phyloP scores from a whole-genome alignment of 2,113 vertebrate species.

The Neolamprologus devosi region DNA sequence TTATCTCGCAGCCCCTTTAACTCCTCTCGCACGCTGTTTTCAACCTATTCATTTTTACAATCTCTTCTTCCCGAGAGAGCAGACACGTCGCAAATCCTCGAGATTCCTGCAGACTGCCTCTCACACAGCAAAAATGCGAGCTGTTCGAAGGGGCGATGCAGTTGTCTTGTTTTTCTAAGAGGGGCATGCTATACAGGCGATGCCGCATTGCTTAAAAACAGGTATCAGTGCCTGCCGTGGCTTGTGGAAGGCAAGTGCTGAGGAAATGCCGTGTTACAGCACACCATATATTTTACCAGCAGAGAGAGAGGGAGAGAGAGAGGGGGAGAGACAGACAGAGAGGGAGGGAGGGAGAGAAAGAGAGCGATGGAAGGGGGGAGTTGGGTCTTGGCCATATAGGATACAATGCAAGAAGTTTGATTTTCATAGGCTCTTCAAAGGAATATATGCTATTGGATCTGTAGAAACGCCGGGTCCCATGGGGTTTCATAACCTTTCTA shows the following conservation, averaged over 20 bases:
- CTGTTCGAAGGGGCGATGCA: constrained; percentile 27
- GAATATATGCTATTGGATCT: constrained; percentile 36
- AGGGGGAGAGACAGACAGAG: neutral
- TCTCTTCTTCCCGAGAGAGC: constrained; percentile 68
- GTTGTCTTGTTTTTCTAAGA: constrained; percentile 2
- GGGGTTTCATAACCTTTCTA: constrained; percentile 36
- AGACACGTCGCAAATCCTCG: constrained; percentile 69
- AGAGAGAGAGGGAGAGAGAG: neutral
- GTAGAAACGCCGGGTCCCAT: constrained; percentile 29
- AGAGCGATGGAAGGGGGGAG: neutral
- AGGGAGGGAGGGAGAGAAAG: neutral
- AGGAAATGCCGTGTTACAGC: constrained; percentile 47
- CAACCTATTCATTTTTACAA: constrained; percentile 74
- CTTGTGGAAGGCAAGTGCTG: constrained; percentile 35
- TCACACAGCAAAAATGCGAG: constrained; percentile 39
- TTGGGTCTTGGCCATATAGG: constrained; percentile 23
- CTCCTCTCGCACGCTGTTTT: constrained; percentile 71
- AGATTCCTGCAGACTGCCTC: constrained; percentile 65
- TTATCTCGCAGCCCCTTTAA: constrained; percentile 67
- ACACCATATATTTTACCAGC: constrained; percentile 41
- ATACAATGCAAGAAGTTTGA: constrained; percentile 42
- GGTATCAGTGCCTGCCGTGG: constrained; percentile 42
- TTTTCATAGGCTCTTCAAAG: constrained; percentile 40
- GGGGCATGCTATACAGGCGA: constrained; percentile 1
- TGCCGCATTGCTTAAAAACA: constrained; percentile 35